A percentile compares a stretch with the other conserved stretches of the same genome.
These are phyloP conservation scores for Hemithea aestivaria DNA, from an alignment of 2,888 invertebrate species.

Conservation along the genomic window DNA sequence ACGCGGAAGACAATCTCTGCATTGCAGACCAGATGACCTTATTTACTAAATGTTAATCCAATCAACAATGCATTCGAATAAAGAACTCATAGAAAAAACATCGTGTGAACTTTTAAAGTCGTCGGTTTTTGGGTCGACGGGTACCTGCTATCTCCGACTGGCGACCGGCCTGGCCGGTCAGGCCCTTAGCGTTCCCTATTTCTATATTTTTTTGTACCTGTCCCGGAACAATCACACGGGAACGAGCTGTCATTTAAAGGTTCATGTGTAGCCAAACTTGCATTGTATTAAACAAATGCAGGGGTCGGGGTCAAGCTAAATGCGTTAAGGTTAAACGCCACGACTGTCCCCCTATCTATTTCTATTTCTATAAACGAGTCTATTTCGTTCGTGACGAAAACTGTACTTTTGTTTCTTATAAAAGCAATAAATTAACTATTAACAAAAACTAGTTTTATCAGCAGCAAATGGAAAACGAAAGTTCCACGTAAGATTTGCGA, in stretches of 20 bases:
- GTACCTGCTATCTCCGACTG: slow-evolving; percentile 59
- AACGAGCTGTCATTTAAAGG: slow-evolving; percentile 40
- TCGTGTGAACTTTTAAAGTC: slow-evolving; percentile 55
- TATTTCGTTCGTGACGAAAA: no score
- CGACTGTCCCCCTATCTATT: slow-evolving; percentile 13
- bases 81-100: slow-evolving; percentile 33
- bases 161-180: slow-evolving; percentile 27
- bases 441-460: no score
- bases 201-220: slow-evolving; percentile 59
- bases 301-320: slow-evolving; percentile 27
- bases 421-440: no score
- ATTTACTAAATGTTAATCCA: slow-evolving; percentile 47
- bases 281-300: slow-evolving; percentile 22
- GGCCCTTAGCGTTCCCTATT: slow-evolving; percentile 51
- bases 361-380: slow-evolving; percentile 9
- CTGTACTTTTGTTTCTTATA: no score
- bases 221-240: slow-evolving; percentile 65
- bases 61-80: slow-evolving; percentile 31
- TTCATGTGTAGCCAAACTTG: slow-evolving; percentile 19
- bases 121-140: slow-evolving; percentile 47
- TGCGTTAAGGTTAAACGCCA: slow-evolving; percentile 22
- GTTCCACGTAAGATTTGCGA: neutral
- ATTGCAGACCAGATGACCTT: slow-evolving; percentile 59
- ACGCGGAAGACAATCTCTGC: slow-evolving; percentile 75
- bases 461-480: neutral